A percentile compares a stretch with the other conserved stretches of the same genome.
Conservation (phyloP, 2,113 vertebrate genomes). For the Drymodes brunneopygia region DNA sequence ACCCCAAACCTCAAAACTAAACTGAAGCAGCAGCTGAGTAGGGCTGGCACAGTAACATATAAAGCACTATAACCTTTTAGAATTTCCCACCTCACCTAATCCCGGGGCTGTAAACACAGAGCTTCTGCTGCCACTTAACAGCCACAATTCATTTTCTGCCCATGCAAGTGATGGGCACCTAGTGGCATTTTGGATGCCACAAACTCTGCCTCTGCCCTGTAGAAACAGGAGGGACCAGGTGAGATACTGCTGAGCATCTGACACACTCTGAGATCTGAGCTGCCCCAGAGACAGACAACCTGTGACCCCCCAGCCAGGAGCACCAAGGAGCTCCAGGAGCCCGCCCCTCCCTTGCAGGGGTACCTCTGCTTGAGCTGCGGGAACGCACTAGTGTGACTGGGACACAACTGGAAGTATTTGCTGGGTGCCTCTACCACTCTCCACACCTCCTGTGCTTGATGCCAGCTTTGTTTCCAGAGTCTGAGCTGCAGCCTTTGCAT, state of each 20-base stretch:
- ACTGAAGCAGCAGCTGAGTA: neutral
- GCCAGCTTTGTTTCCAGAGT: neutral
- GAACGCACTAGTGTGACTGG: neutral
- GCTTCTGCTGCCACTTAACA: neutral
- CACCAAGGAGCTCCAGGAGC: neutral
- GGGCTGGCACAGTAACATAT: neutral
- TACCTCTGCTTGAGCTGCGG: neutral
- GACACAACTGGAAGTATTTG: fast-evolving
- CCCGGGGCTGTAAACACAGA: fast-evolving
- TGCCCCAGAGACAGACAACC: neutral
- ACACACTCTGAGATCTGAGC: neutral
- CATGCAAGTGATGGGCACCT: neutral
- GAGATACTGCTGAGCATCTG: neutral
- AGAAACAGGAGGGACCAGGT: neutral
- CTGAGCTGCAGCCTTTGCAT: neutral
- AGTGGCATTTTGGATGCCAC: neutral
- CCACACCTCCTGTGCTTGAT: fast-evolving
- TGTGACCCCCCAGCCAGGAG: fast-evolving
- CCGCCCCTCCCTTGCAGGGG: neutral
- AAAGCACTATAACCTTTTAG: neutral
- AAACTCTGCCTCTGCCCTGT: neutral
- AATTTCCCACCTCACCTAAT: neutral
- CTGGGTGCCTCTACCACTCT: neutral
- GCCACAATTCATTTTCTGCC: neutral
- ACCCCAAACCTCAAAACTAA: neutral